These are phyloP conservation scores for Dryocosmus kuriphilus DNA, from an alignment of 2,888 invertebrate genomes.

Conservation along the genomic window DNA sequence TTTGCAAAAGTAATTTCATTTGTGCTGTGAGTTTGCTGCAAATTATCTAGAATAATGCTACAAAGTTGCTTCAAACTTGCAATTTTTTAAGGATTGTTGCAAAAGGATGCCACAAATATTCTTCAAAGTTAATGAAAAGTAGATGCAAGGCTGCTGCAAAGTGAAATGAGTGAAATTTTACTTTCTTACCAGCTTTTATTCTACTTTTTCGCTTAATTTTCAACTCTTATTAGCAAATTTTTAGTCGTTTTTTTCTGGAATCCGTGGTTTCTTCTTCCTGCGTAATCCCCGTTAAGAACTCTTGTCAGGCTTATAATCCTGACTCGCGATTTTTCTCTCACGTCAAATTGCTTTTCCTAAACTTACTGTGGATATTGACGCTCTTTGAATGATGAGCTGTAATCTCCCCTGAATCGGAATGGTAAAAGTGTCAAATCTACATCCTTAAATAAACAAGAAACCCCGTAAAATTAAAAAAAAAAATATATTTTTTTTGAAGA, in stretches of 20 bases:
- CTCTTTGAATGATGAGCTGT: conserved; percentile 11
- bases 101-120: too few relatives aligned
- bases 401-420: conserved; percentile 17
- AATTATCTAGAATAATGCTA: too few relatives aligned
- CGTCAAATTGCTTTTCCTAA: conserved; percentile 31
- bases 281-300: conserved; percentile 27
- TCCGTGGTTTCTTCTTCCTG: background rate
- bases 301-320: conserved; percentile 29
- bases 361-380: conserved; percentile 14
- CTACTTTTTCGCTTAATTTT: background rate
- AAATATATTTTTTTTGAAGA: too few relatives aligned
- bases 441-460: conserved; percentile 6
- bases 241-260: background rate
- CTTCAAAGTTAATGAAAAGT: too few relatives aligned
- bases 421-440: background rate
- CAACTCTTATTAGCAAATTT: background rate
- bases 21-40: too few relatives aligned
- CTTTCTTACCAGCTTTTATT: too few relatives aligned
- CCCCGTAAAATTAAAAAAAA: background rate
- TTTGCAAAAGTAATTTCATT: too few relatives aligned
- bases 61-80: too few relatives aligned
- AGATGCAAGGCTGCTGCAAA: too few relatives aligned
- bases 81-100: too few relatives aligned
- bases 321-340: conserved; percentile 17
- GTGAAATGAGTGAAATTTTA: too few relatives aligned